Base-by-base conservation (phyloP, 2,888 invertebrate species). In the Drosophila neutralis region DNA sequence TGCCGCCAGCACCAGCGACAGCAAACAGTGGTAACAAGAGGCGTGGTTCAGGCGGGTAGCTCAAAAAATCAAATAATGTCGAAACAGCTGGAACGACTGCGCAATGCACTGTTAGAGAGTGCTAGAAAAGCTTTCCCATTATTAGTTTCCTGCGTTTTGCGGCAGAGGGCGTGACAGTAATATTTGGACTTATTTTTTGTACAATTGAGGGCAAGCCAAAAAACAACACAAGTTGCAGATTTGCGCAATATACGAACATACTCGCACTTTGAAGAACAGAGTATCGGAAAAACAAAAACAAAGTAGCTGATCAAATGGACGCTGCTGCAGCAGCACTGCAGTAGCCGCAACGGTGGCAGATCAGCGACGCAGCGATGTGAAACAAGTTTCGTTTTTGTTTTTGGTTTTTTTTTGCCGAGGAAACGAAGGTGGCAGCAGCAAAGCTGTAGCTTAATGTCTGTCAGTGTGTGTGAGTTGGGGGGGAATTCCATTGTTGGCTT, bases 291-390 rank as follows among this genome's bases (percentile, higher is more conserved):
- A n/a, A 36, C 15, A 29, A 36, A 54, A n/a, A 18, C 66, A 48
- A 76, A 77, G 68, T 57, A 72, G 74, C 83, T 85, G 85, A 88
- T 84, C 73, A 84, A 85, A 80, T 80, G 78, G 73, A 65, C 63
- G 69, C 65, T 69, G 71, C 49, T 81, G 69, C 69, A 54, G 71
- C 69, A 27, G 54, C 54, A 53, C 38, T 71, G 60, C 72, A 69
- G 52, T 71, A 70, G 68, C 70, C 49, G 71, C 68, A 68, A 69
- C 67, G 67, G 67, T 68, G 71, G 68, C 70, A 51, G 60, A 56
- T 75, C 62, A 49, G 48, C 36, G 63, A 65, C 36, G 57, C 90
- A 90, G 66, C 83, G 72, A 90, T 72, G 73, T 87, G 90, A 87
- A 87, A 87, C 86, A 79, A 89, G 86, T 90, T 87, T 86, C 65